Base-by-base conservation (phyloP, 1,140 invertebrate species). In the Tyrophagus putrescentiae region DNA sequence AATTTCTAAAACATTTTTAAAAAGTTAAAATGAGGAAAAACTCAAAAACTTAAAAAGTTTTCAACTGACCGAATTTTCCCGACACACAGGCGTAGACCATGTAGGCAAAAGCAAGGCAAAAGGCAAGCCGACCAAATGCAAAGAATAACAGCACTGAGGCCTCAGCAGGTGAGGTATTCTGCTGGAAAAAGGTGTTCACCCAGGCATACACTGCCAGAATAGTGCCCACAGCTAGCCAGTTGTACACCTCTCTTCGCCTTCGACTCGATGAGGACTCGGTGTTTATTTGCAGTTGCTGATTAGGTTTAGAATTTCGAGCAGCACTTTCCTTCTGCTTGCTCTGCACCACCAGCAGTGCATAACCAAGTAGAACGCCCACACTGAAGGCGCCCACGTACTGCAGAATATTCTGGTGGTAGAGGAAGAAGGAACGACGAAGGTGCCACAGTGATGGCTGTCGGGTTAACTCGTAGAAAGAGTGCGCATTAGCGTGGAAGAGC, bases 361-460 rank as follows among this genome's bases (percentile, higher is more conserved):
- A 54, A 18, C 52, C 52, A 13, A 54, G 28, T 23, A 54, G 27
- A n/a, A 31, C 3, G 4, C 52, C 52, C 16, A 54, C 27, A n/a
- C 52, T 32, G 25, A 54, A 54, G 16, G 52, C 32, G 3, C 52
- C 52, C 2, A 54, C 7, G 39, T 54, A 54, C 27, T 54, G 52
- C 16, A 54, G 9, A 54, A 54, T 54, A 25, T 54, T 54, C 25
- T 54, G 52, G 25, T 54, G 28, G 21, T 54, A 54, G 13, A 54
- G 52, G 39, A 34, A 54, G 25, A 54, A 31, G 25, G n/a, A 34
- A 3, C 52, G 52, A 31, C 52, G 52, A 31, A 27, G 13, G 39
- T 54, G 52, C 52, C 52, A 54, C 2, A 54, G 25, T 4, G 52
- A 54, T 18, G 52, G 52, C 27, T 54, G 52, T 13, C 28, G 32